Evolutionary conservation across 2,888 invertebrate species (phyloP).

Genomic region (Lamellibrachia columna): DNA sequence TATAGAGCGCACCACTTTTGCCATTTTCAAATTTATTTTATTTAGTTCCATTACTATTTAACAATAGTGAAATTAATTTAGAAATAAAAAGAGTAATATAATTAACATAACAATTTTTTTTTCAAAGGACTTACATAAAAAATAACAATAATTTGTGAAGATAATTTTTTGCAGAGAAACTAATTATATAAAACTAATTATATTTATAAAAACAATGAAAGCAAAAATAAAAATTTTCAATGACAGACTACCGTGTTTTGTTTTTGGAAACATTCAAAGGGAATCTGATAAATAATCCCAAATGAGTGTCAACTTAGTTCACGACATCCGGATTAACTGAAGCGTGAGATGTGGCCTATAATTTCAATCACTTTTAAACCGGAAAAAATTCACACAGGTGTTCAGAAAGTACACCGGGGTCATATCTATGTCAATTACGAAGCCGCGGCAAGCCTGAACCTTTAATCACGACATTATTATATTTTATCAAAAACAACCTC

Average conservation of each 20-base stretch:
- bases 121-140: not conserved
- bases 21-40: no score
- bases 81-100: not conserved
- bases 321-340: not conserved
- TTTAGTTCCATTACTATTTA: no score
- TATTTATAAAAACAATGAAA: not conserved
- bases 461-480: not conserved
- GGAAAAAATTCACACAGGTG: not conserved
- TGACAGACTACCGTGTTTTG: not conserved
- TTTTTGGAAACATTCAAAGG: not conserved
- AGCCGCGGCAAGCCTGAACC: not conserved
- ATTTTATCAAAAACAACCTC: not conserved
- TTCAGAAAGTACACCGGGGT: not conserved
- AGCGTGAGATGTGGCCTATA: not conserved
- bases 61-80: not conserved
- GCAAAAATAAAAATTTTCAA: not conserved
- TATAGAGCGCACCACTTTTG: no score
- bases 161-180: not conserved
- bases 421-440: not conserved
- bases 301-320: not conserved
- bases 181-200: not conserved
- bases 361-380: not conserved
- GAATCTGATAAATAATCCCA: slow-evolving; percentile 2
- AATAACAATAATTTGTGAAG: not conserved
- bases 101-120: not conserved